phyloP scores from a whole-genome alignment of 2,113 vertebrate species.

The Lepus europaeus region DNA sequence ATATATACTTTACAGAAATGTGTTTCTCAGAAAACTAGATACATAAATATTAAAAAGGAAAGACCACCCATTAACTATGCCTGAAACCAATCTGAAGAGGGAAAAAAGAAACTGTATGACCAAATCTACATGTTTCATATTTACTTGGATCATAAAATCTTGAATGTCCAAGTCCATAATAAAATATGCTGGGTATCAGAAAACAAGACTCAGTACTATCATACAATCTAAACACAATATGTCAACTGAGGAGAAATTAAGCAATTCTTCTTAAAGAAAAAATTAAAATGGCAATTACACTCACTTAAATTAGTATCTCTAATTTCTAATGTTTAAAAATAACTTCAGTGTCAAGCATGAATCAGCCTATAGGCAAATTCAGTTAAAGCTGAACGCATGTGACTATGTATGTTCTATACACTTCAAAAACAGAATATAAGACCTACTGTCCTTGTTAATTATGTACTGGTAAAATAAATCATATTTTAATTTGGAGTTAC shows the following conservation, averaged over 20 bases:
- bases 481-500: constrained; percentile 52
- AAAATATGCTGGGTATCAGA: constrained; percentile 57
- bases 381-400: constrained; percentile 48
- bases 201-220: constrained; percentile 14
- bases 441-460: constrained; percentile 13
- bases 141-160: constrained; percentile 52
- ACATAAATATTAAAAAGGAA: constrained; percentile 67
- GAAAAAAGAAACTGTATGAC: not conserved
- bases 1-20: constrained; percentile 35
- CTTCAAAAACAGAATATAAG: constrained; percentile 27
- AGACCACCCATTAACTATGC: constrained; percentile 3
- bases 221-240: not conserved
- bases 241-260: constrained; percentile 53
- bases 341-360: not conserved
- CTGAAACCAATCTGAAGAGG: not conserved
- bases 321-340: constrained; percentile 33
- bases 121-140: constrained; percentile 5
- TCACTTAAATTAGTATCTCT: constrained; percentile 6
- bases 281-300: constrained; percentile 24
- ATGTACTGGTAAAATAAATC: constrained; percentile 53
- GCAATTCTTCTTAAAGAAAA: not conserved
- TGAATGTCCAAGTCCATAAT: constrained; percentile 57
- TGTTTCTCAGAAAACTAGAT: constrained; percentile 42
- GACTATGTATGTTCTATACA: constrained; percentile 27
- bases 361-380: not conserved